A percentile compares a stretch with the other conserved stretches of the same genome.
Evolutionary conservation across 2,888 invertebrate species (phyloP).

Genomic region (Drosophila imparisetae): DNA sequence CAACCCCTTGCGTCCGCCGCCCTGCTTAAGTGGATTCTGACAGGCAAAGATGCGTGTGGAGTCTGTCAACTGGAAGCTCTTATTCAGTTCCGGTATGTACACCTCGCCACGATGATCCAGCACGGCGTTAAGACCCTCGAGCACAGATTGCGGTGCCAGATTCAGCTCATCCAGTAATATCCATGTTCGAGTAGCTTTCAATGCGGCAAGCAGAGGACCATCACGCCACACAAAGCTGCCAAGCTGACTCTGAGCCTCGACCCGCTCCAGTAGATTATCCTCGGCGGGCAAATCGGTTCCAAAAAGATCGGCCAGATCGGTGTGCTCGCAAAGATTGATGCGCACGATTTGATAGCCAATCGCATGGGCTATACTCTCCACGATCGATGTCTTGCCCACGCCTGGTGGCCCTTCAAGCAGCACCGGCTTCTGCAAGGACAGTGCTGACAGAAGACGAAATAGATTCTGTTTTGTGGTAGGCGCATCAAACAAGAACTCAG

Average conservation of each 20-base stretch:
- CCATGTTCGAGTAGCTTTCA: slow-evolving; percentile 96
- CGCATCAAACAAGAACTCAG: slow-evolving; percentile 89
- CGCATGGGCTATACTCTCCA: slow-evolving; percentile 94
- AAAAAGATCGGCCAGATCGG: slow-evolving; percentile 98
- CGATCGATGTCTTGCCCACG: slow-evolving; percentile 98
- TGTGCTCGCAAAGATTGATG: slow-evolving; percentile 99
- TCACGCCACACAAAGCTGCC: slow-evolving; percentile 98
- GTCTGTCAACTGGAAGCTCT: slow-evolving; percentile 91
- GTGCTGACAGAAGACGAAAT: slow-evolving; percentile 92
- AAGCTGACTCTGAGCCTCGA: slow-evolving; percentile 47
- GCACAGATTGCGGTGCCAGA: slow-evolving; percentile 98
- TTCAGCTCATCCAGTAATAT: slow-evolving; percentile 98
- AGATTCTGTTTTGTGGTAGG: slow-evolving; percentile 93
- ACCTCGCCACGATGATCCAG: slow-evolving; percentile 98
- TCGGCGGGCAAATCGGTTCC: slow-evolving; percentile 98
- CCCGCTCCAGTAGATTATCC: slow-evolving; percentile 86
- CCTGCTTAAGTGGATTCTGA: slow-evolving; percentile 98
- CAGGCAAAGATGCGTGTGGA: slow-evolving; percentile 97
- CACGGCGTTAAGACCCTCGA: slow-evolving; percentile 99
- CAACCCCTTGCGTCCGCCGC: slow-evolving; percentile 97
- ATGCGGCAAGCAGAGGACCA: slow-evolving; percentile 96
- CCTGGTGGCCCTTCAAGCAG: slow-evolving; percentile 98
- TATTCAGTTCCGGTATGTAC: slow-evolving; percentile 96
- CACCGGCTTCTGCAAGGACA: slow-evolving; percentile 96
- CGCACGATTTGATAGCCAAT: slow-evolving; percentile 94